These are phyloP conservation scores for Heteromurus nitidus DNA, from an alignment of 2,888 invertebrate genomes.

Conservation along the genomic window DNA sequence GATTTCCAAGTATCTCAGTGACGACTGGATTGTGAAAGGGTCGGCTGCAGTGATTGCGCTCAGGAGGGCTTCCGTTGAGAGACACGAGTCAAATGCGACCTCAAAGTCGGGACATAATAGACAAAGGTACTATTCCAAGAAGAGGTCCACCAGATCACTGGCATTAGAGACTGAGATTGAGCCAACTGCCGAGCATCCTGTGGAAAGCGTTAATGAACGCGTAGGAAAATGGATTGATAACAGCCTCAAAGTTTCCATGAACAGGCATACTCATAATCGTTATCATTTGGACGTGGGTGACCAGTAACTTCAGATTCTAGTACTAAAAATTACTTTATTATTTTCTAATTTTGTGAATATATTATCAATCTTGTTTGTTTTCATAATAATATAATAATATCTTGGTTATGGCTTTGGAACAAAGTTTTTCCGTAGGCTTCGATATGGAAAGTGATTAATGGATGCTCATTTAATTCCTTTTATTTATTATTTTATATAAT, in stretches of 20 bases:
- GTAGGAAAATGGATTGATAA: conserved; percentile 68
- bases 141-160: conserved; percentile 65
- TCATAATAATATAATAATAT: too few relatives aligned
- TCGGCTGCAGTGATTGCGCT: conserved; percentile 48
- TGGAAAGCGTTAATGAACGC: conserved; percentile 60
- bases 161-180: conserved; percentile 64
- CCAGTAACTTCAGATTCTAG: too few relatives aligned
- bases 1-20: conserved; percentile 71
- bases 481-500: too few relatives aligned
- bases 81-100: conserved; percentile 68
- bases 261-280: conserved; percentile 21
- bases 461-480: too few relatives aligned
- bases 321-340: too few relatives aligned
- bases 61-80: conserved; percentile 62
- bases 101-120: conserved; percentile 65
- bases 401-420: too few relatives aligned
- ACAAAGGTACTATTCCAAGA: conserved; percentile 58
- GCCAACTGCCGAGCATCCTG: conserved; percentile 16
- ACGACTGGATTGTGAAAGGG: conserved; percentile 71
- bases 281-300: neutral
- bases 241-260: conserved; percentile 58
- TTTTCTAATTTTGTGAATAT: too few relatives aligned
- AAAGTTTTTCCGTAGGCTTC: too few relatives aligned
- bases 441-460: too few relatives aligned
- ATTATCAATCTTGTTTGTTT: too few relatives aligned